Base-by-base conservation (phyloP, 2,113 vertebrate species). In the Microtus ochrogaster region DNA sequence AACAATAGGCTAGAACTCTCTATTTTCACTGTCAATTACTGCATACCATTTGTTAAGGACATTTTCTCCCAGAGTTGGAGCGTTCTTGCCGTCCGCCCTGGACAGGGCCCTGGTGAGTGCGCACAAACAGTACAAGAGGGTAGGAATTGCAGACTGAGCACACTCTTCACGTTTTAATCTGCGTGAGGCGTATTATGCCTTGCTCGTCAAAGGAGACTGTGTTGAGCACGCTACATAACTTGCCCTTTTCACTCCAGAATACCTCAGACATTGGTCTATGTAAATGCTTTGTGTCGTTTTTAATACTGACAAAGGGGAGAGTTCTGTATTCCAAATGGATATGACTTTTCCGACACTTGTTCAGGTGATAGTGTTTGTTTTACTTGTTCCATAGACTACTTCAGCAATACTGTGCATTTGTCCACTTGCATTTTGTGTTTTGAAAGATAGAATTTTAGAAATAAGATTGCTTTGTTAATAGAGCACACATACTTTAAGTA, bases 401-500 rank as follows among this genome's bases (percentile, higher is more conserved):
- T 77, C 41, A 72, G 61, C n/a, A 68, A 7, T 61, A 30, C 61
- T 95, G 49, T 28, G 5, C n/a, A 72, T 88, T 52, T 83, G 0
- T 94, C 21, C 12, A 73, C 77, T 73, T 49, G 19, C 21, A 22
- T 77, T 49, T 82, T 92, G 61, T 65, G 44, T 47, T 93, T 77
- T 41, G 16, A 5, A 55, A 95, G 22, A 47, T 61, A 41, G 86
- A n/a, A 6, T 86, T 81, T 63, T 30, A 76, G 63, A 92, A 52
- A 14, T 93, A 36, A 90, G 72, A 94, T 70, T 65, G 65, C 81
- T 86, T 73, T 78, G 10, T 92, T 96, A 92, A 74, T n/a, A 49
- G 22, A 79, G 0, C n/a, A 65, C 49, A 55, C 1, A 85, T 4
- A 66, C 65, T 95, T 95, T 81, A 94, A 76, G 63, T 92, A 83